Percentiles rank a stretch among this genome's conserved stretches.
These are phyloP conservation scores for Dipus sagitta DNA, from an alignment of 2,797 vertebrate species.

Conservation along the genomic window DNA sequence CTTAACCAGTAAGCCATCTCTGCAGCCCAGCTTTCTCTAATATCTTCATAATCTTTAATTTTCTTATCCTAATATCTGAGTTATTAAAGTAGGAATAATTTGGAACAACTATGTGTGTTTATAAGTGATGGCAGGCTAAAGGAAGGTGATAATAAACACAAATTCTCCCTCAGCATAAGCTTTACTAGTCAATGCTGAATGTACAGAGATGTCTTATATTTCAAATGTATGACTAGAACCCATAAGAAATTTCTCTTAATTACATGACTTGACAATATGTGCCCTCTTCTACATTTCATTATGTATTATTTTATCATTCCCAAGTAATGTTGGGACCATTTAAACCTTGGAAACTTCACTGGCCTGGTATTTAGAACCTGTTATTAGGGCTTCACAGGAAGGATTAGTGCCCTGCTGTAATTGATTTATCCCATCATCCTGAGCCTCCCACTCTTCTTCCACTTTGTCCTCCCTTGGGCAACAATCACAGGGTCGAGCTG, in stretches of 20 bases:
- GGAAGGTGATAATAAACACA: not conserved
- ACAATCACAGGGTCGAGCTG: constrained; percentile 89
- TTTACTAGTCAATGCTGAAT: not conserved
- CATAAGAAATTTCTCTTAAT: constrained; percentile 32
- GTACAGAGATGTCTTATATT: not conserved
- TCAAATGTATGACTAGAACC: constrained; percentile 28
- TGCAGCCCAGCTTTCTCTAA: not conserved
- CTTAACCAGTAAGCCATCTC: too few species aligned
- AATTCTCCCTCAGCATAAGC: not conserved
- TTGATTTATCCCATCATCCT: constrained; percentile 88
- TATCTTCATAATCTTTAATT: constrained; percentile 51
- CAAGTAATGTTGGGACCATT: not conserved
- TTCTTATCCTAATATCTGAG: constrained; percentile 29
- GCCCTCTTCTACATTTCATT: constrained; percentile 50
- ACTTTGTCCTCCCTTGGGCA: constrained; percentile 89
- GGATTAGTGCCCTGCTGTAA: constrained; percentile 86
- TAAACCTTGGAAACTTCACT: constrained; percentile 67
- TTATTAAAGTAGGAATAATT: constrained; percentile 3
- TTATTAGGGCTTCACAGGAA: constrained; percentile 84
- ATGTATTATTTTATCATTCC: constrained; percentile 50
- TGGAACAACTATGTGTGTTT: not conserved
- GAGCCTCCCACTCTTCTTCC: constrained; percentile 88
- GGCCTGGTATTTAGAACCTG: constrained; percentile 79
- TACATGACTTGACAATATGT: not conserved
- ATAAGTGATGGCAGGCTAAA: not conserved